These are phyloP conservation scores for Eucriotettix oculatus DNA, from an alignment of 2,888 invertebrate genomes.

Conservation along the genomic window DNA sequence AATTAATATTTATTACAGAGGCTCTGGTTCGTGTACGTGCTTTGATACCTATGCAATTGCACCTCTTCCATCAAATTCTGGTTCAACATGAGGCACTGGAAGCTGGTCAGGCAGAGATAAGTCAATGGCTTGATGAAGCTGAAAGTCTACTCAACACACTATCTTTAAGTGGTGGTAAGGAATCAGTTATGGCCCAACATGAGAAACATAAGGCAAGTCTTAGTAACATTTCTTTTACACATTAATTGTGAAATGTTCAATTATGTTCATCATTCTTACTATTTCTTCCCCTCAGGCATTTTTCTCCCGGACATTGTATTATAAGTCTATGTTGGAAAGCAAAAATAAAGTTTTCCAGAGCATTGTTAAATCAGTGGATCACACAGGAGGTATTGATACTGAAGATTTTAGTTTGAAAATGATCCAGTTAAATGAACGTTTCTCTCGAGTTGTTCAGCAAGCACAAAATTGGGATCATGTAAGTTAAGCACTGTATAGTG, in stretches of 20 bases:
- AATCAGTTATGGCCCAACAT: slow-evolving; percentile 55
- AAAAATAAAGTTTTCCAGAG: slow-evolving; percentile 86
- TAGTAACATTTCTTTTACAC: background rate
- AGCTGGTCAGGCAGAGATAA: slow-evolving; percentile 70
- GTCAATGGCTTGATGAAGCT: slow-evolving; percentile 72
- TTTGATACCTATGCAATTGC: slow-evolving; percentile 63
- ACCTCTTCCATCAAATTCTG: slow-evolving; percentile 63
- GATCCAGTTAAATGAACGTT: slow-evolving; percentile 67
- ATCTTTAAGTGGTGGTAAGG: slow-evolving; percentile 45
- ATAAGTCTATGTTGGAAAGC: slow-evolving; percentile 85
- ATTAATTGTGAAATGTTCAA: too few relatives aligned
- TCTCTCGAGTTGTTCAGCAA: slow-evolving; percentile 57
- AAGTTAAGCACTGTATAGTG: background rate
- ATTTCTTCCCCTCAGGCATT: slow-evolving; percentile 32
- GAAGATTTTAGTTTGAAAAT: slow-evolving; percentile 46
- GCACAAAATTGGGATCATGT: slow-evolving; percentile 58
- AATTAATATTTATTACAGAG: slow-evolving; percentile 29
- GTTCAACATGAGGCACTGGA: slow-evolving; percentile 84
- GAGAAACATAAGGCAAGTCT: slow-evolving; percentile 51
- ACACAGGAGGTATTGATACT: slow-evolving; percentile 57
- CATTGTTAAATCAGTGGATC: slow-evolving; percentile 61
- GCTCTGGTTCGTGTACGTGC: slow-evolving; percentile 70
- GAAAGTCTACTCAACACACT: slow-evolving; percentile 48
- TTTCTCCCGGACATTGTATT: slow-evolving; percentile 77
- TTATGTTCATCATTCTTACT: background rate